Evolutionary conservation across 2,113 vertebrate genomes (phyloP), one percentile per base, ranked within the genome.

Genomic region (Odobenus rosmarus): DNA sequence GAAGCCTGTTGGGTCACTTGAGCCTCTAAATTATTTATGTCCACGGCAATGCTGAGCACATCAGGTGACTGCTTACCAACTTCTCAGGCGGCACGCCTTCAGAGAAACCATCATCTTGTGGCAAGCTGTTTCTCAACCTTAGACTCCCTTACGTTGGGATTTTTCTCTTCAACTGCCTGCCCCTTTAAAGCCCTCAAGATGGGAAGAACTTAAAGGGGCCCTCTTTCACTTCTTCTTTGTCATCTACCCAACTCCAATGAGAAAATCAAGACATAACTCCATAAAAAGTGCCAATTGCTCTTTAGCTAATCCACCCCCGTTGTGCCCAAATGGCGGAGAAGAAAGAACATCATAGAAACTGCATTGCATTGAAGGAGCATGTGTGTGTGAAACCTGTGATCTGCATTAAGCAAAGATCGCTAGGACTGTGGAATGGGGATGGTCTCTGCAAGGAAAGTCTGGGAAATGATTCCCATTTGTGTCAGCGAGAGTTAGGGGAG

Each of bases 401-500:
- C 74, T 94, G 33, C 62, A 24, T 86, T 85, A 61, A 84, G 83
- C 88, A 71, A 61, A 96, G 36, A 51, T 39, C 4, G 0, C 64
- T 28, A 59, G 69, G 88, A 95, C 67, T 83, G 79, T 80, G 81
- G 51, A 26, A 49, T 53, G n/a, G 36, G 49, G n/a, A 72, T 62
- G n/a, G 49, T 80, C 51, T 81, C 86, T 9, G 1, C 36, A 31
- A 82, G 59, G 36, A 24, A 49, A 67, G 33, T 46, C 83, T 91
- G 89, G 46, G n/a, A 83, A 93, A 84, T 55, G n/a, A 59, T 82
- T 88, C 84, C 90, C 77, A n/a, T 92, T 88, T 57, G 36, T 95
- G 97, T 97, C 96, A 93, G 90, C 4, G 36, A 94, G 81, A 88
- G 88, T 97, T 95, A 96, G 69, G 76, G 62, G 18, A 72, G 84